phyloP scores from a whole-genome alignment of 2,888 invertebrate species.

The Oxyscelio sp. region DNA sequence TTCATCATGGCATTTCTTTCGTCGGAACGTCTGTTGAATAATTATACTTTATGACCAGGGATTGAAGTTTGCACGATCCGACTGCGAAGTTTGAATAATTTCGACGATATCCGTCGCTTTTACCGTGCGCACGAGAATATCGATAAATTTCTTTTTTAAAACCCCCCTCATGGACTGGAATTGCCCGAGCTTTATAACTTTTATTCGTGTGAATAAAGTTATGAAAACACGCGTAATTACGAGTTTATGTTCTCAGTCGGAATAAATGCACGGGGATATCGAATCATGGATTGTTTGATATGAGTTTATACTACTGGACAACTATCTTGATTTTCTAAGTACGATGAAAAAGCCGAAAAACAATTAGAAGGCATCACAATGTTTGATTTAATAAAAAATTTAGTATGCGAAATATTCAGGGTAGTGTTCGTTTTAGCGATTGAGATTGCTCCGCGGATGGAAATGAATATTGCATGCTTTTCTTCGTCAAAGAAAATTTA shows the following conservation, averaged over 20 bases:
- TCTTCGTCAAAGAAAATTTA: too few species aligned
- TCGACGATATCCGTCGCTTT: slow-evolving; percentile 1
- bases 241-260: slow-evolving; percentile 36
- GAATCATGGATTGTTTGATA: neutral
- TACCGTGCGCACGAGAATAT: slow-evolving; percentile 9
- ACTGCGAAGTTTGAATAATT: slow-evolving; percentile 39
- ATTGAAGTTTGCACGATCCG: slow-evolving; percentile 11
- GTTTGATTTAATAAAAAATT: slow-evolving; percentile 37
- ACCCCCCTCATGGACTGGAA: slow-evolving; percentile 15
- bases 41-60: slow-evolving; percentile 21
- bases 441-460: slow-evolving; percentile 1
- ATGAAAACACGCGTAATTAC: slow-evolving; percentile 15
- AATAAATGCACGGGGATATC: slow-evolving; percentile 23
- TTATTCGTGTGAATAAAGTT: slow-evolving; percentile 28
- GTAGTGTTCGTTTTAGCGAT: slow-evolving; percentile 16
- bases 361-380: too few species aligned
- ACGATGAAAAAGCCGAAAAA: neutral
- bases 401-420: slow-evolving; percentile 35
- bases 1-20: slow-evolving; percentile 16
- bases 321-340: slow-evolving; percentile 6
- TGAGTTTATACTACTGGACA: slow-evolving; percentile 3
- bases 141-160: slow-evolving; percentile 19
- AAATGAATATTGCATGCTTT: slow-evolving; percentile 55
- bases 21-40: slow-evolving; percentile 9
- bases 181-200: slow-evolving; percentile 25